A percentile compares a stretch with the other conserved stretches of the same genome.
Conservation (phyloP, 1,140 invertebrate species). For the Rhizoglyphus robini region DNA sequence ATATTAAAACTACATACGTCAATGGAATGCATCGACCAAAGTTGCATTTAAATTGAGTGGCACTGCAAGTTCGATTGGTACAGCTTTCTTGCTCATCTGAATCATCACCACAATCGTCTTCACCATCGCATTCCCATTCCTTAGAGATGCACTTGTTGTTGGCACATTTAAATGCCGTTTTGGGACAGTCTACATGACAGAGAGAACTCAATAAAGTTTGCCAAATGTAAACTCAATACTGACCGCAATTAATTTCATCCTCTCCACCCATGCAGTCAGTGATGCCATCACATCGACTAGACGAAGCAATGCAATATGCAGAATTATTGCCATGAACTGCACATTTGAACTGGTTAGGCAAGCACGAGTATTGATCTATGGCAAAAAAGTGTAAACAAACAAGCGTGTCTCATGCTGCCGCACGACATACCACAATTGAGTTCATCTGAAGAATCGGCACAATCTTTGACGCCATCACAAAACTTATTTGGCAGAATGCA, state of each 20-base stretch:
- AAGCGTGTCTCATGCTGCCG: too few species aligned
- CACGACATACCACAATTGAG: constrained; percentile 15
- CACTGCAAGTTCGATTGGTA: constrained; percentile 68
- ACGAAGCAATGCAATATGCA: constrained; percentile 39
- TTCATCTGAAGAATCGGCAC: constrained; percentile 43
- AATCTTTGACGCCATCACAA: constrained; percentile 54
- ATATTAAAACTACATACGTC: too few species aligned
- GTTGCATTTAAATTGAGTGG: constrained; percentile 83
- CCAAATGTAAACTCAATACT: constrained; percentile 30
- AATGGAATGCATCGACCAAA: constrained; percentile 80
- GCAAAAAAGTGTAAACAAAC: too few species aligned
- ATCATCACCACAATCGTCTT: constrained; percentile 77
- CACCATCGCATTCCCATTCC: constrained; percentile 82
- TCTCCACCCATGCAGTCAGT: constrained; percentile 54
- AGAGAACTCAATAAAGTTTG: constrained; percentile 17
- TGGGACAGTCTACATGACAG: constrained; percentile 22
- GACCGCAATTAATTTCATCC: constrained; percentile 55
- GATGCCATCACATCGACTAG: constrained; percentile 45
- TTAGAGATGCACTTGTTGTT: constrained; percentile 82
- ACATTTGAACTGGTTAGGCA: constrained; percentile 41
- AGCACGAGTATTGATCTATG: constrained; percentile 39
- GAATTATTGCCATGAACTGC: constrained; percentile 32
- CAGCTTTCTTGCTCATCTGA: constrained; percentile 58
- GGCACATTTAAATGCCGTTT: constrained; percentile 58
- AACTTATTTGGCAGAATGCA: constrained; percentile 36